Percentiles rank a stretch among this genome's conserved stretches.
Conservation (phyloP, 1,140 invertebrate genomes). For the Ooceraea biroi region DNA sequence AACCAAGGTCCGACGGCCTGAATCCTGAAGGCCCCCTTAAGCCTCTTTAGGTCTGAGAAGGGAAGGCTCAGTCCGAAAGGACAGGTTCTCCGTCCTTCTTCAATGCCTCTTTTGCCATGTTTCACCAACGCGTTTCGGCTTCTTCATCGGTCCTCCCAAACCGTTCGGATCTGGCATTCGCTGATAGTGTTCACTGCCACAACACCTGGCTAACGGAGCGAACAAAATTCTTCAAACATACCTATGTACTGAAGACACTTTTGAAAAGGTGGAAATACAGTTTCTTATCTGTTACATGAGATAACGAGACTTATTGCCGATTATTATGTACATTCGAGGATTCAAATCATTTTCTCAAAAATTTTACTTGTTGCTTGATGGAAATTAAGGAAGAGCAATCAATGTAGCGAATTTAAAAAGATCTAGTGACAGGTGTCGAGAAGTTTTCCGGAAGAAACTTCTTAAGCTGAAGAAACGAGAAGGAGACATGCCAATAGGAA, state of each 20-base stretch:
- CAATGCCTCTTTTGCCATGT: conserved; percentile 19
- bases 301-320: conserved; percentile 21
- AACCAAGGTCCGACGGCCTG: conserved; percentile 44
- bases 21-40: conserved; percentile 50
- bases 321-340: background rate
- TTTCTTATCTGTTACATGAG: conserved; percentile 2
- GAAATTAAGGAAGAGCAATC: background rate
- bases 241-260: conserved; percentile 22
- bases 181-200: conserved; percentile 64
- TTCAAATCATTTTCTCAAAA: background rate
- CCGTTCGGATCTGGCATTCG: conserved; percentile 63
- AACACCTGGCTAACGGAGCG: conserved; percentile 3
- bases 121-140: conserved; percentile 36
- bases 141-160: conserved; percentile 38
- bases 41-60: conserved; percentile 49
- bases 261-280: background rate
- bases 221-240: conserved; percentile 8
- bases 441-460: conserved; percentile 62
- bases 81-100: conserved; percentile 53
- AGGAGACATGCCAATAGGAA: conserved; percentile 5
- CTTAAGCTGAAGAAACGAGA: conserved; percentile 23
- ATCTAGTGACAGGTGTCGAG: background rate
- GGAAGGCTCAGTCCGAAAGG: conserved; percentile 46
- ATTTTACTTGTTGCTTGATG: background rate
- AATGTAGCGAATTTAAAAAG: conserved; percentile 1